phyloP scores from a whole-genome alignment of 2,888 invertebrate genomes.

The Yponomeuta evonymella region DNA sequence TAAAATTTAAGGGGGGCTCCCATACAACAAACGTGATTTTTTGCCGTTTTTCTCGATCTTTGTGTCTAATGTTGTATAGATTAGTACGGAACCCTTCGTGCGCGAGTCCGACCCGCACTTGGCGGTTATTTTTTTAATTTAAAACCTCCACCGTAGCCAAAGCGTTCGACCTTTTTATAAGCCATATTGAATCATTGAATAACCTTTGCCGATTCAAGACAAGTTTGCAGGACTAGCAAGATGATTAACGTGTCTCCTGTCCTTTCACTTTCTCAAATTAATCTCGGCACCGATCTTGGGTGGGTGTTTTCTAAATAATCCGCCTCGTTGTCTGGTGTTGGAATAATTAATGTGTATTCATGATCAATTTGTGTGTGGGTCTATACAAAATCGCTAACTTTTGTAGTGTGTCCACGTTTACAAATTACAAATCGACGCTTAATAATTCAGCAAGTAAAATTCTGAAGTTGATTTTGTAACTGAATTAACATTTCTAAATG shows the following conservation, averaged over 20 bases:
- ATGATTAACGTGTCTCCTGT: not conserved
- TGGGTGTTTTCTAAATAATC: slow-evolving; percentile 51
- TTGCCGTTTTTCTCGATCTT: too few species aligned
- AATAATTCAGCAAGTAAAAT: not conserved
- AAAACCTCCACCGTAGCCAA: too few species aligned
- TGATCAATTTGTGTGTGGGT: slow-evolving; percentile 12
- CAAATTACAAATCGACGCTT: not conserved
- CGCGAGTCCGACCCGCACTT: too few species aligned
- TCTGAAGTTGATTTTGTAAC: not conserved
- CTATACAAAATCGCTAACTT: not conserved
- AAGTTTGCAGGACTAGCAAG: not conserved
- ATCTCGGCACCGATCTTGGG: slow-evolving; percentile 36
- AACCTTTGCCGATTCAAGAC: not conserved
- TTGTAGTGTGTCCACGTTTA: slow-evolving; percentile 2
- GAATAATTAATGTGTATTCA: slow-evolving; percentile 40
- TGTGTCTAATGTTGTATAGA: too few species aligned
- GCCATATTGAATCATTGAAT: not conserved
- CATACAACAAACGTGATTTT: too few species aligned
- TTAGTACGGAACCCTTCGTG: too few species aligned
- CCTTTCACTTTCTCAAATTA: slow-evolving; percentile 37
- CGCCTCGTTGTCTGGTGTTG: slow-evolving; percentile 32
- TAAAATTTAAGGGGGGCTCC: too few species aligned
- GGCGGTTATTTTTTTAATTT: too few species aligned
- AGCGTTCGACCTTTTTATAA: too few species aligned
- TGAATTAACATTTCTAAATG: not conserved